These are phyloP conservation scores for Cheirogaleus major DNA, from an alignment of 2,797 vertebrate genomes.

Conservation along the genomic window DNA sequence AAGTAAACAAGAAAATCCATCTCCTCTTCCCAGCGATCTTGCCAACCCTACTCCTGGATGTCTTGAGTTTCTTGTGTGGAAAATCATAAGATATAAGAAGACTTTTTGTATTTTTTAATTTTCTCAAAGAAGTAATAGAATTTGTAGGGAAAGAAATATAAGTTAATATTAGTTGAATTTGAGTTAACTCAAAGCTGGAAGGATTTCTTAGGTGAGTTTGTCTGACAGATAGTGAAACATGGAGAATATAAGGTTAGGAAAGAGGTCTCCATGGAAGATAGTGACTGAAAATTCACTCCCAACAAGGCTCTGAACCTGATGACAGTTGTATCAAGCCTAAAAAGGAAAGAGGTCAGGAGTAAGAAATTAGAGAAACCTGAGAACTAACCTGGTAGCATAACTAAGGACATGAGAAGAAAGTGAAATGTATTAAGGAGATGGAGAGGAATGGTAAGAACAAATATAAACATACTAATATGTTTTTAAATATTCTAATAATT, in stretches of 20 bases:
- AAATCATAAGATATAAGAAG: neutral
- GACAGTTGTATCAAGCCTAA: neutral
- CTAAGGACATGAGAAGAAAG: neutral
- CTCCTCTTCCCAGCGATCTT: neutral
- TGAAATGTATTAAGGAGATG: neutral
- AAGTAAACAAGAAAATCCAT: neutral
- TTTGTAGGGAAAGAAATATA: neutral
- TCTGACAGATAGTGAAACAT: neutral
- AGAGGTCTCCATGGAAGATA: neutral
- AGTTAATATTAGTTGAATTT: neutral
- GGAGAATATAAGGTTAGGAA: neutral
- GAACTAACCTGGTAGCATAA: neutral
- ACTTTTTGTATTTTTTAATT: neutral
- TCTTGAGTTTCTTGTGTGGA: neutral
- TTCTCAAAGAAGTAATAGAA: neutral
- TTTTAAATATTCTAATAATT: neutral
- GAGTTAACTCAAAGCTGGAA: neutral
- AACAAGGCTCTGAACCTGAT: neutral
- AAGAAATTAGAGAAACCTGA: neutral
- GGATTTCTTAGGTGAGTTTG: neutral
- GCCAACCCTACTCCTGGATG: neutral
- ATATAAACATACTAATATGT: neutral
- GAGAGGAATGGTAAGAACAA: neutral
- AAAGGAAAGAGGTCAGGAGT: neutral
- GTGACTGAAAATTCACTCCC: neutral